A percentile compares a stretch with the other conserved stretches of the same genome.
Evolutionary conservation across 2,797 vertebrate genomes (phyloP).

Genomic region (Natrix natrix): DNA sequence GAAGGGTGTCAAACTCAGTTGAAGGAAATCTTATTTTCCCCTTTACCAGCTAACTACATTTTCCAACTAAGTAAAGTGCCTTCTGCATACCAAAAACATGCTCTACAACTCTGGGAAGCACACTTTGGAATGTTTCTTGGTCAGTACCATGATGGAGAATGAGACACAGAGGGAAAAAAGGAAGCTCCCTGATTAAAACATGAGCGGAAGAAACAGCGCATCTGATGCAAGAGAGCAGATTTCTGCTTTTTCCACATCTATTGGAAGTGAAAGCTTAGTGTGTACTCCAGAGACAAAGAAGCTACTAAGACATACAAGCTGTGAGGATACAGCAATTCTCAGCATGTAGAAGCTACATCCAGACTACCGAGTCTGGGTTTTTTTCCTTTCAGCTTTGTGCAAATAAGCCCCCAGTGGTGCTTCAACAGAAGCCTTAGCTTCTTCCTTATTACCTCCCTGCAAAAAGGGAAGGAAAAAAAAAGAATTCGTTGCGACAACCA

Average conservation of each 20-base stretch:
- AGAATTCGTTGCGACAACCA: background rate
- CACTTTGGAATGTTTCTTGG: background rate
- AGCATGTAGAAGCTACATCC: background rate
- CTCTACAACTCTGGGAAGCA: background rate
- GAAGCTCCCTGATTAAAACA: background rate
- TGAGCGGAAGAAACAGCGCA: background rate
- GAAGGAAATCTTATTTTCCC: background rate
- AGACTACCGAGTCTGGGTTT: background rate
- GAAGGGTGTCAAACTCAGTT: background rate
- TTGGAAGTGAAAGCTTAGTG: background rate
- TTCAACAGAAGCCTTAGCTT: conserved; percentile 4
- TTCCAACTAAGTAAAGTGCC: background rate
- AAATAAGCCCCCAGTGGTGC: conserved; percentile 14
- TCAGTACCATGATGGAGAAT: background rate
- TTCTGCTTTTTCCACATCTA: background rate
- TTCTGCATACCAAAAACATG: background rate
- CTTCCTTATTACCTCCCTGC: conserved; percentile 14
- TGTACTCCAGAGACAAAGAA: conserved; percentile 4
- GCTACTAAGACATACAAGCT: background rate
- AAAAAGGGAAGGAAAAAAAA: background rate
- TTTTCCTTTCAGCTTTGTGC: background rate
- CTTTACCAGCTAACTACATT: background rate
- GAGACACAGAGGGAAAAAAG: background rate
- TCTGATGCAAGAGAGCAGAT: background rate
- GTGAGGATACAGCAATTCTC: conserved; percentile 18